phyloP scores from a whole-genome alignment of 2,113 vertebrate genomes.

The Parotia lawesii region DNA sequence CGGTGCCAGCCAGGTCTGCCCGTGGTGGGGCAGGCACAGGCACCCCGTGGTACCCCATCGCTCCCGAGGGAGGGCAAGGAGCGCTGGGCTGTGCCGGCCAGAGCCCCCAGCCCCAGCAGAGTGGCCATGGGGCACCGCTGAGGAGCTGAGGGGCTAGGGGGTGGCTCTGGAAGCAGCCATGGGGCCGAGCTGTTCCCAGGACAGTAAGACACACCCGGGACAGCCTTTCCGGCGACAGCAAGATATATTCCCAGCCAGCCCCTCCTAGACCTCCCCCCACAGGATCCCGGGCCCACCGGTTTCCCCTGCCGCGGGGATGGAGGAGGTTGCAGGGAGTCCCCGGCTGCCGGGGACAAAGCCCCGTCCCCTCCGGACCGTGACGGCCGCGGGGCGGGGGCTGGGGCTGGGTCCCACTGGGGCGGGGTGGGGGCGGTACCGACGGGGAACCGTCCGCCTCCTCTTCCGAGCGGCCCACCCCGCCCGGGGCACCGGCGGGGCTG shows the following conservation, averaged over 20 bases:
- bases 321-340: background rate
- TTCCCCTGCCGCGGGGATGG: background rate
- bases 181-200: background rate
- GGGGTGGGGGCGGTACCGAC: background rate
- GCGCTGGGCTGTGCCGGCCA: background rate
- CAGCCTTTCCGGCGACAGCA: background rate
- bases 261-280: background rate
- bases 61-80: background rate
- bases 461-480: background rate
- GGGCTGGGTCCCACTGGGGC: background rate
- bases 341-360: background rate
- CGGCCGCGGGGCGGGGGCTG: background rate
- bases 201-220: background rate
- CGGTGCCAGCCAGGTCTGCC: rapidly evolving
- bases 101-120: background rate
- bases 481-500: background rate
- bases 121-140: background rate
- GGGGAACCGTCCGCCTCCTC: background rate
- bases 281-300: background rate
- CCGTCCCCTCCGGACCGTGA: background rate
- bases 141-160: background rate
- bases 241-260: background rate
- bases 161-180: background rate
- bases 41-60: rapidly evolving
- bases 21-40: background rate